A percentile compares a stretch with the other conserved stretches of the same genome.
These are phyloP conservation scores for Agrenia bidenticulata DNA, from an alignment of 2,888 invertebrate species.

Conservation along the genomic window DNA sequence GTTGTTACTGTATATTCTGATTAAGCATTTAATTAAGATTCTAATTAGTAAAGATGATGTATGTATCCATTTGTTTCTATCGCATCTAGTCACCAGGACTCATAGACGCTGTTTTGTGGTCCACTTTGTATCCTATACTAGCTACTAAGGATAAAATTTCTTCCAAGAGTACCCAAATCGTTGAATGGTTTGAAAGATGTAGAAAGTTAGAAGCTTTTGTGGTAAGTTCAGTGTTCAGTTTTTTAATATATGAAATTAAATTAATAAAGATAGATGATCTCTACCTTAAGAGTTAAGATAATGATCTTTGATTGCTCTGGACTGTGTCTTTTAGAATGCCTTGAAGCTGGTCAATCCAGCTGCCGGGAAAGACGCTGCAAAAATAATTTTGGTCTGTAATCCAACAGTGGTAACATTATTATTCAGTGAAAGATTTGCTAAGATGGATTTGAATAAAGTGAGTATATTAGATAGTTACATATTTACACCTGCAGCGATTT, in stretches of 20 bases:
- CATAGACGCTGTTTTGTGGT: conserved; percentile 74
- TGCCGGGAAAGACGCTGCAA: conserved; percentile 36
- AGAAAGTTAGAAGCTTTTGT: conserved; percentile 30
- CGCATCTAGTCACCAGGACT: conserved; percentile 59
- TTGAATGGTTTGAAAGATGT: conserved; percentile 62
- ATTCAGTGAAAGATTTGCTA: conserved; percentile 29
- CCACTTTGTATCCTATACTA: conserved; percentile 67
- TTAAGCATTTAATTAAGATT: not conserved
- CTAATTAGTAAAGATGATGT: too few relatives aligned
- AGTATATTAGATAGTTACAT: not conserved
- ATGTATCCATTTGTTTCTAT: too few relatives aligned
- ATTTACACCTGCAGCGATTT: too few relatives aligned
- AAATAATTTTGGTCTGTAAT: conserved; percentile 34
- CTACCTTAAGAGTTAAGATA: too few relatives aligned
- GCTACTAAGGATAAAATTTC: conserved; percentile 62
- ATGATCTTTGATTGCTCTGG: too few relatives aligned
- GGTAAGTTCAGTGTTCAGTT: conserved; percentile 28
- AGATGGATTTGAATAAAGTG: conserved; percentile 25
- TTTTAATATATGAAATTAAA: too few relatives aligned
- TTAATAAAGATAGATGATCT: too few relatives aligned
- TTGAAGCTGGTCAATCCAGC: conserved; percentile 32
- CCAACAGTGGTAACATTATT: conserved; percentile 33
- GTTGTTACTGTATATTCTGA: not conserved
- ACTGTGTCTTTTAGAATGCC: conserved; percentile 27
- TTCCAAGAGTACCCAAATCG: conserved; percentile 61